phyloP scores from a whole-genome alignment of 2,797 vertebrate genomes.

The Hapalemur alaotrensis region DNA sequence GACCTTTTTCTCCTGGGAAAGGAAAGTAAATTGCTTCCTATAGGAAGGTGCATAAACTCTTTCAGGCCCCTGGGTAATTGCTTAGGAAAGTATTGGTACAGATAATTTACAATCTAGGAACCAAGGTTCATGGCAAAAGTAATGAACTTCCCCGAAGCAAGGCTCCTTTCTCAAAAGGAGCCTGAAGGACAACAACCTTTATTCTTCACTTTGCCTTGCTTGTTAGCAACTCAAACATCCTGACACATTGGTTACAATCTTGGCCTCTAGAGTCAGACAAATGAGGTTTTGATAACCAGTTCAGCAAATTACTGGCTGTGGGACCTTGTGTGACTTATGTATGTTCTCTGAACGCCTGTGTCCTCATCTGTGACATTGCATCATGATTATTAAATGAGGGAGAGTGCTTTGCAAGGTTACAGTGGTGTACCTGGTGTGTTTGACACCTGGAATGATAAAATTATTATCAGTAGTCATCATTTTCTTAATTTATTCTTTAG shows the following conservation, averaged over 20 bases:
- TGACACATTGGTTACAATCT: neutral
- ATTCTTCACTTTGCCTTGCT: slow-evolving; percentile 36
- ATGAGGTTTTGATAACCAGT: neutral
- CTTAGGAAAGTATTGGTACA: slow-evolving; percentile 9
- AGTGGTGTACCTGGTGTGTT: neutral
- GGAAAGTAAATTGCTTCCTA: slow-evolving; percentile 49
- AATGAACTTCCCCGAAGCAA: slow-evolving; percentile 41
- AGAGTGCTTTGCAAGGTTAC: neutral
- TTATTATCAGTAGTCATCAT: neutral
- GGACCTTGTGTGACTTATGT: neutral
- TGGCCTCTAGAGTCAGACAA: slow-evolving; percentile 17
- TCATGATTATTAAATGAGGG: neutral
- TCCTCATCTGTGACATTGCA: neutral
- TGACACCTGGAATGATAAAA: neutral
- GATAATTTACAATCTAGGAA: slow-evolving; percentile 48
- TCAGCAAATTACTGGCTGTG: neutral
- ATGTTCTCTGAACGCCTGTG: neutral
- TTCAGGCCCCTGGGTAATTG: slow-evolving; percentile 31
- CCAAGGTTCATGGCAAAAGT: slow-evolving; percentile 17
- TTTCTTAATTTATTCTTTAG: slow-evolving; percentile 11
- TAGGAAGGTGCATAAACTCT: neutral
- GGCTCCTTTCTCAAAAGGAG: slow-evolving; percentile 37
- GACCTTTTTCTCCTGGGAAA: slow-evolving; percentile 6
- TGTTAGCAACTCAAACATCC: slow-evolving; percentile 14
- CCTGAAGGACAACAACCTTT: neutral